These are phyloP conservation scores for Peromyscus eremicus DNA, from an alignment of 2,797 vertebrate genomes.

Conservation along the genomic window DNA sequence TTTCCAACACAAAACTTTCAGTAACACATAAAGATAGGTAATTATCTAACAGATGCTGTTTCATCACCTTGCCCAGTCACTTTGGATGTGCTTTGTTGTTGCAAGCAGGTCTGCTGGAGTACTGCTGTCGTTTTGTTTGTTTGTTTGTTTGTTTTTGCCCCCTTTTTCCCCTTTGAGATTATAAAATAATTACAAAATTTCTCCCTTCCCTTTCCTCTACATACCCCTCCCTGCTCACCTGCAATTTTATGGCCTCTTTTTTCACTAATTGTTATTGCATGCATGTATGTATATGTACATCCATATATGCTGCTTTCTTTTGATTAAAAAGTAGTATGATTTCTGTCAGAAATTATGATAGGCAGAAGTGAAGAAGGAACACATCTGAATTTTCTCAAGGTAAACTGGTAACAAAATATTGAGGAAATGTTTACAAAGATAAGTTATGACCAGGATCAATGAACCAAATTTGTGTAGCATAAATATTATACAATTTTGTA, in stretches of 20 bases:
- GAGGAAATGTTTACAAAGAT: background rate
- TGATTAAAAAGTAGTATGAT: conserved; percentile 66
- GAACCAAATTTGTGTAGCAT: background rate
- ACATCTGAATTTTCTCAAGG: background rate
- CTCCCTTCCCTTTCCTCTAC: background rate
- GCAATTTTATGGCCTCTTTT: background rate
- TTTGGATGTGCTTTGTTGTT: conserved; percentile 49
- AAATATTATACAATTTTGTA: background rate
- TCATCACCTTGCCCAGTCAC: conserved; percentile 58
- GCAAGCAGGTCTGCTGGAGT: conserved; percentile 18
- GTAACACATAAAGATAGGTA: background rate
- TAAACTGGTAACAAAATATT: conserved; percentile 8
- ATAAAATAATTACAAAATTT: background rate
- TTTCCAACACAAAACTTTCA: conserved; percentile 56
- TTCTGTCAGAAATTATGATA: conserved; percentile 58
- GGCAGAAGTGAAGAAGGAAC: conserved; percentile 34
- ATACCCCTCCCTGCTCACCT: background rate
- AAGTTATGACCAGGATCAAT: background rate
- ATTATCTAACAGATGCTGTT: conserved; percentile 64
- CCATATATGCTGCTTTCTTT: conserved; percentile 5
- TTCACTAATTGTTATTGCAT: background rate
- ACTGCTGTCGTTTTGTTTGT: background rate
- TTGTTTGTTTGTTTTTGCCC: background rate
- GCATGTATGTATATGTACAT: no score
- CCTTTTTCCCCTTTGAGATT: background rate